phyloP scores from a whole-genome alignment of 2,797 vertebrate species.

The Diplodus puntazzo region DNA sequence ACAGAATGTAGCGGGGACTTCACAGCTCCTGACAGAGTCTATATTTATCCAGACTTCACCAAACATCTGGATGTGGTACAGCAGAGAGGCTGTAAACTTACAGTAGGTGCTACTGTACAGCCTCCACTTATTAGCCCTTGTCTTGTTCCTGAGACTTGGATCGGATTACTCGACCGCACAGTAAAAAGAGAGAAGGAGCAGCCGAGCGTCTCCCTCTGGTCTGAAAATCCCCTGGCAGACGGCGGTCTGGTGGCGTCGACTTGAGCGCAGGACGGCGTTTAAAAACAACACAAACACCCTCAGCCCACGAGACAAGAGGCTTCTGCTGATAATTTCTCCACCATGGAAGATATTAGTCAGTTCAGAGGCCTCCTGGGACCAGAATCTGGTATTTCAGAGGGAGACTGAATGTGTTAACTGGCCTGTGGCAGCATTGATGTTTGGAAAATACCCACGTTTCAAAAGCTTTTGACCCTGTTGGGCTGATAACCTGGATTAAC shows the following conservation, averaged over 20 bases:
- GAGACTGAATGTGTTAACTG: no score
- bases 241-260: constrained; percentile 63
- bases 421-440: no score
- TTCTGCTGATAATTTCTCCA: constrained; percentile 45
- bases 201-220: constrained; percentile 63
- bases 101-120: constrained; percentile 72
- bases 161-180: constrained; percentile 74
- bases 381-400: no score
- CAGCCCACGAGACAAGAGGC: constrained; percentile 58
- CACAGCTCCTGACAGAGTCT: constrained; percentile 66
- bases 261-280: constrained; percentile 38
- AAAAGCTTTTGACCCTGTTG: no score
- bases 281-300: constrained; percentile 58
- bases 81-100: constrained; percentile 61
- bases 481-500: no score
- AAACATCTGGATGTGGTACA: constrained; percentile 73
- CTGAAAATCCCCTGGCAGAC: constrained; percentile 70
- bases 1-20: constrained; percentile 50
- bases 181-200: constrained; percentile 68
- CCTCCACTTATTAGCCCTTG: constrained; percentile 72
- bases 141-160: constrained; percentile 72
- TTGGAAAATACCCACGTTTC: no score
- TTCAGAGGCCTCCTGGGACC: constrained; percentile 1
- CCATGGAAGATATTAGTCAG: constrained; percentile 72
- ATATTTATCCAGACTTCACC: constrained; percentile 72